A percentile compares a stretch with the other conserved stretches of the same genome.
These are phyloP conservation scores for Anas georgica DNA, from an alignment of 2,797 vertebrate species.

Conservation along the genomic window DNA sequence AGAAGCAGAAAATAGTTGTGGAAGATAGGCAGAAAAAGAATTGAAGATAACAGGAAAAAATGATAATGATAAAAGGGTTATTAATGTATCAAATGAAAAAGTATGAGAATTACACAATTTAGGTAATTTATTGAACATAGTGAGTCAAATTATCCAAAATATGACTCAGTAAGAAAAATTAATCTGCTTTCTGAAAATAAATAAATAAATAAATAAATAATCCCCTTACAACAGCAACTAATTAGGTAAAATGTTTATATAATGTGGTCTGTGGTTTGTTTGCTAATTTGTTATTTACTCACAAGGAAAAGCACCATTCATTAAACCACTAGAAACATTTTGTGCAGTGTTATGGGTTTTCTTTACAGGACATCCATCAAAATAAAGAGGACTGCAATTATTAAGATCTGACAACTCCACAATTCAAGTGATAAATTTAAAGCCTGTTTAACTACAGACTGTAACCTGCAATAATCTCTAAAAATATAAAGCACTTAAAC, in stretches of 20 bases:
- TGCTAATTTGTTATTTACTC: constrained; percentile 24
- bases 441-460: background rate
- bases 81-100: background rate
- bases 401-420: background rate
- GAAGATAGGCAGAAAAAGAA: background rate
- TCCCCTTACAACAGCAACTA: background rate
- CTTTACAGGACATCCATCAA: constrained; percentile 10
- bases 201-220: background rate
- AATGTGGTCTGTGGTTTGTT: background rate
- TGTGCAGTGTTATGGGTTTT: background rate
- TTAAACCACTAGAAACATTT: constrained; percentile 11
- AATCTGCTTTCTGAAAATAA: background rate
- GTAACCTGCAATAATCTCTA: background rate
- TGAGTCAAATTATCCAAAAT: background rate
- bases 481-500: background rate
- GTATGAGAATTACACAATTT: background rate
- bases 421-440: background rate
- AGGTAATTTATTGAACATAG: background rate
- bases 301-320: background rate
- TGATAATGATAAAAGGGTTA: background rate
- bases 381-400: constrained; percentile 6
- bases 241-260: background rate
- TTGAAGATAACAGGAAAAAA: background rate
- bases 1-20: background rate
- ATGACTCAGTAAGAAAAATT: background rate